phyloP scores from a whole-genome alignment of 2,113 vertebrate species.

The Bufo gargarizans region DNA sequence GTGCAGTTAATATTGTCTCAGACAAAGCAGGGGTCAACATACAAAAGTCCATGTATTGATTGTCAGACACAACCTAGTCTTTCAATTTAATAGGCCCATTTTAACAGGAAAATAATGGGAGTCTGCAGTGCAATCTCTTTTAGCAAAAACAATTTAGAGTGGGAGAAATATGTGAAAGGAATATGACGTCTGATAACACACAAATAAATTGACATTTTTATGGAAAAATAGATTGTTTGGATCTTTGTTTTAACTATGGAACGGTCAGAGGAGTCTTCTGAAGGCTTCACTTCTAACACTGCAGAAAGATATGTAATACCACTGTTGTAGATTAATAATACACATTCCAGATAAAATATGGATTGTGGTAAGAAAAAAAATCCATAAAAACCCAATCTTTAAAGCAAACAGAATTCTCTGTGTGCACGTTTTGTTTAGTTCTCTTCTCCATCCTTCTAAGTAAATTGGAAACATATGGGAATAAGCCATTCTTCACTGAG shows the following conservation, averaged over 20 bases:
- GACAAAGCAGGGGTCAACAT: conserved; percentile 51
- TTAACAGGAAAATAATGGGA: conserved; percentile 52
- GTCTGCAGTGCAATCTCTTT: conserved; percentile 41
- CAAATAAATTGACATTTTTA: conserved; percentile 10
- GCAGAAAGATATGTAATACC: neutral
- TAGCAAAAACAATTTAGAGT: conserved; percentile 22
- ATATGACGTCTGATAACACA: conserved; percentile 8
- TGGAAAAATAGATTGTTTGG: neutral
- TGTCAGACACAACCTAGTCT: conserved; percentile 33
- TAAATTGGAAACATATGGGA: conserved; percentile 5
- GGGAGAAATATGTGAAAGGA: conserved; percentile 25
- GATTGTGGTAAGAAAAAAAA: conserved; percentile 17
- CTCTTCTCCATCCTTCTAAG: neutral
- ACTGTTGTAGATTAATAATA: conserved; percentile 10
- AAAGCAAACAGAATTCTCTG: neutral
- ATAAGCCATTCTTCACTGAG: neutral
- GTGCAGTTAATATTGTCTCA: conserved; percentile 51
- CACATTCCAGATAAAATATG: conserved; percentile 1
- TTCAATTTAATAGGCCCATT: conserved; percentile 50
- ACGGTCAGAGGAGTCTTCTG: neutral
- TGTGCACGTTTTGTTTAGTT: conserved; percentile 5
- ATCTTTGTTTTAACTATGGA: neutral
- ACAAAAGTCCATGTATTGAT: conserved; percentile 54
- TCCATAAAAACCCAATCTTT: conserved; percentile 26
- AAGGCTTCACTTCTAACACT: neutral